These are phyloP conservation scores for Willowsia nigromaculata DNA, from an alignment of 2,888 invertebrate species.

Conservation along the genomic window DNA sequence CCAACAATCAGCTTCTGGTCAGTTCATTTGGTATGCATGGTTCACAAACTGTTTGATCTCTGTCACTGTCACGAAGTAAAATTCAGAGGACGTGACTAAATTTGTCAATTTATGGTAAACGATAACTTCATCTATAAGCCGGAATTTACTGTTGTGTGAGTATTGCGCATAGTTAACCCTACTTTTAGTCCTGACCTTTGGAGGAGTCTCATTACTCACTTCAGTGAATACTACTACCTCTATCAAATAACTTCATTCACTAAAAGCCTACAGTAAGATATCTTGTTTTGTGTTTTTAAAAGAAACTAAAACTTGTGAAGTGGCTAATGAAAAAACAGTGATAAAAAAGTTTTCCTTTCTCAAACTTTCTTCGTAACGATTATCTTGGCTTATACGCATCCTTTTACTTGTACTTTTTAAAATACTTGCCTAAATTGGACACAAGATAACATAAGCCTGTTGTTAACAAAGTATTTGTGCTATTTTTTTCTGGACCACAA, in stretches of 20 bases:
- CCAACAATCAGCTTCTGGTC: too few relatives aligned
- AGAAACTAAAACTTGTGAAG: background rate
- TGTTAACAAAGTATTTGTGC: too few relatives aligned
- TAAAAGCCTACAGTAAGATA: background rate
- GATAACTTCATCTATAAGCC: background rate
- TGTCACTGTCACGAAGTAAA: background rate
- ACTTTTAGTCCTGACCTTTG: constrained; percentile 11
- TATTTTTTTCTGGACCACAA: background rate
- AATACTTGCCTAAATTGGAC: background rate
- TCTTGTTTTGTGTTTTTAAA: background rate
- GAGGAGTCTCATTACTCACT: background rate
- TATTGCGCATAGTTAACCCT: background rate
- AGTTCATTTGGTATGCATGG: background rate
- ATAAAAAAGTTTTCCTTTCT: constrained; percentile 1
- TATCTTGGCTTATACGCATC: background rate
- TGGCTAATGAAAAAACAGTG: background rate
- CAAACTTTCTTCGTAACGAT: background rate
- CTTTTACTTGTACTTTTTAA: background rate
- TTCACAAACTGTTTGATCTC: background rate
- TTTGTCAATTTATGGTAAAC: background rate
- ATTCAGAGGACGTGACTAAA: background rate
- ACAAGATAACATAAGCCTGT: background rate
- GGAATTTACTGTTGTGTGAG: background rate
- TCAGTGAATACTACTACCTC: background rate
- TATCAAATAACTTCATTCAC: background rate